Evolutionary conservation across 2,797 vertebrate species (phyloP).

Genomic region (Danio kyathit): DNA sequence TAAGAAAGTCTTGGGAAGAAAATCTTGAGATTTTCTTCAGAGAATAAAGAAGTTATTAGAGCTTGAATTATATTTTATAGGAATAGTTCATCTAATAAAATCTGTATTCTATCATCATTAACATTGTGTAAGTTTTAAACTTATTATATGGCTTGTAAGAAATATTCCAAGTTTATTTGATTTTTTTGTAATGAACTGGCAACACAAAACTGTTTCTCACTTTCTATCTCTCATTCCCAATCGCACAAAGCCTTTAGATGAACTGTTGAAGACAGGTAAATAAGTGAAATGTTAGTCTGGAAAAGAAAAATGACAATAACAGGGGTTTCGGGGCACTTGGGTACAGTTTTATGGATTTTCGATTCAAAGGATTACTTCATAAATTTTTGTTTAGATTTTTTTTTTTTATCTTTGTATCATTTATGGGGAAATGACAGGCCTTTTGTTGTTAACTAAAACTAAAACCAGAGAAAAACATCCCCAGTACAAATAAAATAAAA

Average conservation of each 20-base stretch:
- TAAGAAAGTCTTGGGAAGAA: constrained; percentile 69
- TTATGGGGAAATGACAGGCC: no score
- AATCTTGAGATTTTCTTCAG: constrained; percentile 69
- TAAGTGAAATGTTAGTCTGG: constrained; percentile 8
- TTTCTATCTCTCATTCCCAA: background rate
- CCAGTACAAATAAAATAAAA: no score
- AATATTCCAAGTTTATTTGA: background rate
- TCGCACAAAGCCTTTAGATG: background rate
- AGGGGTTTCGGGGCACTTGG: constrained; percentile 30
- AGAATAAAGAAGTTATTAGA: constrained; percentile 76
- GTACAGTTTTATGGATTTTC: background rate
- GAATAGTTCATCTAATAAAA: background rate
- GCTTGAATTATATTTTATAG: constrained; percentile 49
- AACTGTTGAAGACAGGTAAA: background rate
- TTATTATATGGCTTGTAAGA: background rate
- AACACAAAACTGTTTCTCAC: background rate
- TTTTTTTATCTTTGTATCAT: no score
- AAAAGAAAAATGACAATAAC: background rate
- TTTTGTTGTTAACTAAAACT: background rate
- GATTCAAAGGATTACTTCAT: background rate
- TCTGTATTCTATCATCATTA: background rate
- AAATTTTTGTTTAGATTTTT: background rate
- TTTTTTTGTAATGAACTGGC: background rate
- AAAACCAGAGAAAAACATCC: background rate
- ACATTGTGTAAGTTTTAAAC: background rate